Conservation (phyloP, 2,888 invertebrate species). For the Drosophila tanythrix region DNA sequence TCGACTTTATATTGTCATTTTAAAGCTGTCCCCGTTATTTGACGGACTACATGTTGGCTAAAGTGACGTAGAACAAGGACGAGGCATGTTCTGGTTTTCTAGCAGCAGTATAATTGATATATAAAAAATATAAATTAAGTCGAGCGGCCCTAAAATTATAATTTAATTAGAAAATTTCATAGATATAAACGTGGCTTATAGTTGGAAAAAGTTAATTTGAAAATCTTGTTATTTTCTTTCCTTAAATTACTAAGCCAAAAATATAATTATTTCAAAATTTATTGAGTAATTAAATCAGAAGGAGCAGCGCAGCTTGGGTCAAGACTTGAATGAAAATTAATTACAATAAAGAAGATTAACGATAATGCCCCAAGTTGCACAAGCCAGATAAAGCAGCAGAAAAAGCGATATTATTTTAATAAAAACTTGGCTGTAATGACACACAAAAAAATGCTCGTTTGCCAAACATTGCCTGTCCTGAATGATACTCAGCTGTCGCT, state of each 20-base stretch:
- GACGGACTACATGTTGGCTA: conserved; percentile 12
- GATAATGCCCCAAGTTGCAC: conserved; percentile 8
- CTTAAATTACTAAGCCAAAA: not conserved
- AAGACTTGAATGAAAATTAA: conserved; percentile 1
- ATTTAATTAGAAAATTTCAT: not conserved
- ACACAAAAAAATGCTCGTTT: not conserved
- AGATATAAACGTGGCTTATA: not conserved
- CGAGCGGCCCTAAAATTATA: not conserved
- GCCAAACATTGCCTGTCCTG: not conserved
- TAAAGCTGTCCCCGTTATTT: conserved; percentile 27
- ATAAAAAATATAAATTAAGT: conserved; percentile 18
- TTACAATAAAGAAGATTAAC: conserved; percentile 20
- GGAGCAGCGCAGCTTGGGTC: not conserved
- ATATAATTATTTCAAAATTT: conserved; percentile 5
- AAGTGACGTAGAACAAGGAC: not conserved
- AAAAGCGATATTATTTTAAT: conserved; percentile 13
- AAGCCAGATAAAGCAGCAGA: not conserved
- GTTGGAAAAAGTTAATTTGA: not conserved
- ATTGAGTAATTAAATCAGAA: not conserved
- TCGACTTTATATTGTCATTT: conserved; percentile 65
- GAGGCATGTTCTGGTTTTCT: not conserved
- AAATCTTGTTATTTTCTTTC: not conserved
- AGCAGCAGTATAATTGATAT: not conserved
- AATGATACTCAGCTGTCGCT: not conserved
- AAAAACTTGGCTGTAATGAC: conserved; percentile 9